Base-by-base conservation (phyloP, 2,888 invertebrate species). In the Xestoiulus laeticollis region DNA sequence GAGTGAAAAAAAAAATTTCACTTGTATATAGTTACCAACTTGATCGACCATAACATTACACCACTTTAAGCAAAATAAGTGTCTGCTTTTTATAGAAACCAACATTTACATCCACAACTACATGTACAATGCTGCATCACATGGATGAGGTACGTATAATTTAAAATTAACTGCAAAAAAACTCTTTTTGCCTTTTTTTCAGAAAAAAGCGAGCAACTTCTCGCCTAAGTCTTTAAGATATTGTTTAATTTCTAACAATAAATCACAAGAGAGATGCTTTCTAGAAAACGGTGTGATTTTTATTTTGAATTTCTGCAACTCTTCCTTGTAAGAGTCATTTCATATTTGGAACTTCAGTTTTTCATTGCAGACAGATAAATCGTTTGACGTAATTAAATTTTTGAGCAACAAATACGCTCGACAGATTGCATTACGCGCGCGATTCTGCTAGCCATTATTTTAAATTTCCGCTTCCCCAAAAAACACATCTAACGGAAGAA, bases 401-500 rank as follows among this genome's bases (percentile, higher is more conserved):
- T 59, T 48, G n/a, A 59, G 59, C 59, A 59, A 59, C 38, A 59
- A 59, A 59, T 59, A 59, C 19, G 59, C n/a, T n/a, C n/a, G 59
- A n/a, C 5, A 59, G 59, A 59, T n/a, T 59, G 59, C 59, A 59
- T 59, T n/a, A 59, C 19, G n/a, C n/a, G n/a, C n/a, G n/a, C n/a
- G 59, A 59, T 59, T 59, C 59, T n/a, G 59, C n/a, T 6, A 59
- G n/a, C 59, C 59, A 59, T 59, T 59, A 59, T 59, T 59, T 59
- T 59, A 59, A 59, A 59, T 59, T 59, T 59, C 59, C 59, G 59
- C n/a, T 59, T 59, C n/a, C 48, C 59, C 59, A 59, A 38, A 59
- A 59, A 59, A n/a, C 59, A n/a, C 22, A n/a, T 59, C 59, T 59
- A n/a, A n/a, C 19, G n/a, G n/a, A 59, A 59, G 19, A 48, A 48